These are phyloP conservation scores for Xiphophorus birchmanni DNA, from an alignment of 2,797 vertebrate genomes.

Conservation along the genomic window DNA sequence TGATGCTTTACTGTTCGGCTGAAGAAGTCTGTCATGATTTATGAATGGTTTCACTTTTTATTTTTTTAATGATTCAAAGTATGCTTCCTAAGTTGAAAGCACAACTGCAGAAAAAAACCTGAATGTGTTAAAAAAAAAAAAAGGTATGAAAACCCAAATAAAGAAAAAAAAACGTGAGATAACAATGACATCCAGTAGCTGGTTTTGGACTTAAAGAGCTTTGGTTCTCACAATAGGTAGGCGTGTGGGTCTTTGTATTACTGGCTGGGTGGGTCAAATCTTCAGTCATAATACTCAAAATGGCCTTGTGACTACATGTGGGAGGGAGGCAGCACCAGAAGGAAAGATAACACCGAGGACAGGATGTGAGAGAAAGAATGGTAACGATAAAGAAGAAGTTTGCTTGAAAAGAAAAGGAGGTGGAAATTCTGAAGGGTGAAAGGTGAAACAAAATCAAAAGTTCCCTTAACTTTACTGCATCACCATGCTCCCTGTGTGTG, in stretches of 20 bases:
- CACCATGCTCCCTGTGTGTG: conserved; percentile 7
- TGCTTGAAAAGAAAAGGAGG: neutral
- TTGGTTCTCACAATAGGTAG: neutral
- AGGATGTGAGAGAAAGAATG: conserved; percentile 15
- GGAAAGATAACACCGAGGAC: conserved; percentile 25
- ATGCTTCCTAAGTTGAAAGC: neutral
- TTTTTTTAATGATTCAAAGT: neutral
- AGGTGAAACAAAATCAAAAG: conserved; percentile 28
- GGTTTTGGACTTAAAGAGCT: neutral
- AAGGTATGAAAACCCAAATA: neutral
- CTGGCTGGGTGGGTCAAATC: conserved; percentile 19
- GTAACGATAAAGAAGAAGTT: neutral
- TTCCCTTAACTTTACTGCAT: conserved; percentile 44
- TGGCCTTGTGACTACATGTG: conserved; percentile 27
- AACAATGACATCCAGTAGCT: neutral
- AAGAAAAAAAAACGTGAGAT: neutral
- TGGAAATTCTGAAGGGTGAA: neutral
- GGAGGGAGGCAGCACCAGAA: conserved; percentile 16
- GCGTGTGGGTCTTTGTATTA: conserved; percentile 25
- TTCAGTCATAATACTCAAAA: conserved; percentile 37
- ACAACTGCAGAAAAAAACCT: no score
- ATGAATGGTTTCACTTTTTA: neutral
- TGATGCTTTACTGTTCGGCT: neutral
- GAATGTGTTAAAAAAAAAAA: no score
- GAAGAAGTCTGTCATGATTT: neutral